Evolutionary conservation across 2,888 invertebrate species (phyloP).

Genomic region (Acleris laterana): DNA sequence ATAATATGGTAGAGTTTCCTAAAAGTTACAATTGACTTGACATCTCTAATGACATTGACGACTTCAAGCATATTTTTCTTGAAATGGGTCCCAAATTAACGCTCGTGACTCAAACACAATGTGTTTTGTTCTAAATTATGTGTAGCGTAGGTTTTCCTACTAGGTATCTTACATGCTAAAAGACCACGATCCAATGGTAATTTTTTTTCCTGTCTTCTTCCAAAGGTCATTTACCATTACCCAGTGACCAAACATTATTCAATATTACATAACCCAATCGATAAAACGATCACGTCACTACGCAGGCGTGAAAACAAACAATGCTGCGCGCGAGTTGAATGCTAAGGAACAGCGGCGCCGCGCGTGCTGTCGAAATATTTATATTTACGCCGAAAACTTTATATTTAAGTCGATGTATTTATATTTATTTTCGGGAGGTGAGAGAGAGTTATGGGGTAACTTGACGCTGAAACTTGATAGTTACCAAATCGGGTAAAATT

Average conservation of each 20-base stretch:
- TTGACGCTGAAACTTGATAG: slow-evolving; percentile 37
- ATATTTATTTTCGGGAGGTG: slow-evolving; percentile 69
- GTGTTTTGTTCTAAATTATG: too few relatives aligned
- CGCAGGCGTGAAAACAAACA: slow-evolving; percentile 73
- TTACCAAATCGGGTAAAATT: slow-evolving; percentile 32
- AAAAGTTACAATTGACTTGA: too few relatives aligned
- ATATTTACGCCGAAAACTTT: slow-evolving; percentile 70
- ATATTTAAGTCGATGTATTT: slow-evolving; percentile 45
- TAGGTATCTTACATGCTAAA: too few relatives aligned
- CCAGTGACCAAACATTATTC: slow-evolving; percentile 30
- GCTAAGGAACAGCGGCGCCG: slow-evolving; percentile 67
- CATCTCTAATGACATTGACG: too few relatives aligned
- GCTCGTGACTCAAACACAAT: too few relatives aligned
- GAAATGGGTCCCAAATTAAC: too few relatives aligned
- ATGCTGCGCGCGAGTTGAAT: slow-evolving; percentile 68
- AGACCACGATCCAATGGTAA: too few relatives aligned
- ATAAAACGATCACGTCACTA: slow-evolving; percentile 71
- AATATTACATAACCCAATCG: slow-evolving; percentile 52
- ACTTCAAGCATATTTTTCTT: too few relatives aligned
- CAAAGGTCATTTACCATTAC: slow-evolving; percentile 21
- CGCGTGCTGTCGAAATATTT: slow-evolving; percentile 62
- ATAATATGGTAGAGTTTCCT: too few relatives aligned
- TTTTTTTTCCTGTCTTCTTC: background rate
- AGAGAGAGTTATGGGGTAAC: slow-evolving; percentile 43
- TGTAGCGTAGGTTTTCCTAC: too few relatives aligned